Evolutionary conservation across 2,113 vertebrate genomes (phyloP).

Genomic region (Oreocharis arfaki): DNA sequence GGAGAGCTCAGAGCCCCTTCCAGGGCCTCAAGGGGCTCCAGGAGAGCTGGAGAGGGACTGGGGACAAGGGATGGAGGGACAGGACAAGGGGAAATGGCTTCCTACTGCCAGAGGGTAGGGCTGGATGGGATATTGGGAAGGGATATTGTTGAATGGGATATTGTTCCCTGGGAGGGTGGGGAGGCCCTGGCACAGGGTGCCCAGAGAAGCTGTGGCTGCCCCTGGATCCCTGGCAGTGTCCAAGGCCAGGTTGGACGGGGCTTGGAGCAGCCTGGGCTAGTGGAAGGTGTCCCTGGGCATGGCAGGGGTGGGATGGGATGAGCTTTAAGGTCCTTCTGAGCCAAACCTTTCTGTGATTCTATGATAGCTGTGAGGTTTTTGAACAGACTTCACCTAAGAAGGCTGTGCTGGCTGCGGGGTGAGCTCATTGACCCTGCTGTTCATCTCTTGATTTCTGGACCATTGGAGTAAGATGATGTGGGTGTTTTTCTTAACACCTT

Average conservation of each 20-base stretch:
- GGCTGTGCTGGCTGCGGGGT: accelerated
- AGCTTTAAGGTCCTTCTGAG: accelerated
- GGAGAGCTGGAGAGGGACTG: background rate
- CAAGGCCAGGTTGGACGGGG: accelerated
- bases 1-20: background rate
- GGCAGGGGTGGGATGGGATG: accelerated
- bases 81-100: background rate
- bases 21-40: background rate
- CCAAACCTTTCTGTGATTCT: background rate
- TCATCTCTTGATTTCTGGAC: background rate
- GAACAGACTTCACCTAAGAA: background rate
- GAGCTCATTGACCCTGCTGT: background rate
- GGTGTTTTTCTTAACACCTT: background rate
- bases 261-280: accelerated
- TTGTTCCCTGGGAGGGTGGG: background rate
- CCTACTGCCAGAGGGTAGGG: background rate
- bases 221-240: background rate
- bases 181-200: background rate
- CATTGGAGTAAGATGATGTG: background rate
- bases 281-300: background rate
- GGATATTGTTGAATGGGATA: no score
- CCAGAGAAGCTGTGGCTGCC: background rate
- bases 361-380: background rate
- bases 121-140: background rate
- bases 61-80: background rate